Evolutionary conservation across 2,888 invertebrate genomes (phyloP).

Genomic region (Cybosia mesomella): DNA sequence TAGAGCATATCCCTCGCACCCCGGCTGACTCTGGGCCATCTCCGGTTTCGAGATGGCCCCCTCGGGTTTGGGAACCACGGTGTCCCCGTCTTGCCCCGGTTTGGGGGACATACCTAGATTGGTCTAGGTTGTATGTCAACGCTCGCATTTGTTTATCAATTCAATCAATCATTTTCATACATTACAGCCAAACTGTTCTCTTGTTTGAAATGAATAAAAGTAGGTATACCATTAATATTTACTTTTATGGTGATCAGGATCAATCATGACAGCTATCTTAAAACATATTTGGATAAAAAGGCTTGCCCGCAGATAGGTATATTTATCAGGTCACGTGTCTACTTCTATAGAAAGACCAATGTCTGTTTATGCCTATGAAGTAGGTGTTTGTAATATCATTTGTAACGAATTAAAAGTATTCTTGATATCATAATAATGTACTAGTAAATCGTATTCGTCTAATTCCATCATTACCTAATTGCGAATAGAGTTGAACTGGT

Average conservation of each 20-base stretch:
- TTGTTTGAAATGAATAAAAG: neutral
- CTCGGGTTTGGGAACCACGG: too few species aligned
- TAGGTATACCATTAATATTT: conserved; percentile 4
- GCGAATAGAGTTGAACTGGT: too few species aligned
- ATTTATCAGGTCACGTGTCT: neutral
- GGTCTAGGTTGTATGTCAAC: neutral
- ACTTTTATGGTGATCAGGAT: conserved; percentile 4
- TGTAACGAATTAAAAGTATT: too few species aligned
- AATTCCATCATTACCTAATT: too few species aligned
- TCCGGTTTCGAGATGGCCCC: too few species aligned
- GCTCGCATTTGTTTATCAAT: conserved; percentile 4
- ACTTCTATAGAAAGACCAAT: neutral
- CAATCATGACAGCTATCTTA: conserved; percentile 1
- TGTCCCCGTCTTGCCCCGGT: too few species aligned
- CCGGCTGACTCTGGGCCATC: too few species aligned
- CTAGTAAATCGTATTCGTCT: too few species aligned
- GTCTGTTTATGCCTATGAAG: neutral
- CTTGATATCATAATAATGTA: too few species aligned
- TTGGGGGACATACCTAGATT: neutral
- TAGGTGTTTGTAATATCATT: too few species aligned
- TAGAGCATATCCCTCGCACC: too few species aligned
- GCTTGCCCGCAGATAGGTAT: neutral
- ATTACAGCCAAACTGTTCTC: neutral
- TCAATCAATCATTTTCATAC: neutral
- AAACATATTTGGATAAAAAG: neutral